Conservation (phyloP, 2,113 vertebrate species). For the Siniperca knerii region DNA sequence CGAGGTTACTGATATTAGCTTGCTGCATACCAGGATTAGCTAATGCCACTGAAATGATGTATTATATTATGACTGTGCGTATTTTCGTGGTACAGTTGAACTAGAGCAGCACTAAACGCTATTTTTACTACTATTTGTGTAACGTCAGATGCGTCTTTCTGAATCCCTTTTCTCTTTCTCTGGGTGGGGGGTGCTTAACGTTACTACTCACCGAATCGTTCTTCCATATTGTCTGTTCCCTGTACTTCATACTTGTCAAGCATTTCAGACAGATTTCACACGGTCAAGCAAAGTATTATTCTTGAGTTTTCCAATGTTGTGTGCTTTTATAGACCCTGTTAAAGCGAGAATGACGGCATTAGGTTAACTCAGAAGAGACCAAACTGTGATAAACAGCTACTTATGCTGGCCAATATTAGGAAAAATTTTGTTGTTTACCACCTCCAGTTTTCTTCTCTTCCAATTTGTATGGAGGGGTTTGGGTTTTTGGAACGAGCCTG, state of each 20-base stretch:
- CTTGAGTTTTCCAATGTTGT: neutral
- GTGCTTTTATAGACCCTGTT: neutral
- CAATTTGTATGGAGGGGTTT: neutral
- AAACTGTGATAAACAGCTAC: neutral
- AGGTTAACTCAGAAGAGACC: neutral
- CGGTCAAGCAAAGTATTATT: neutral
- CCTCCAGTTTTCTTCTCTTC: neutral
- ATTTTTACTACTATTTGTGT: conserved; percentile 20
- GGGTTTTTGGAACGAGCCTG: neutral
- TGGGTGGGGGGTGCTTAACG: conserved; percentile 36
- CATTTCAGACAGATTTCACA: neutral
- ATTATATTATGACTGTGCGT: neutral
- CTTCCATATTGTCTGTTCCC: conserved; percentile 58
- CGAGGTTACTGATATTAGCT: conserved; percentile 39
- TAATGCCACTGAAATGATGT: neutral
- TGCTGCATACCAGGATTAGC: neutral
- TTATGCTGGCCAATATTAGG: neutral
- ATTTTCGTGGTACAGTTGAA: neutral
- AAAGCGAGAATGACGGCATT: neutral
- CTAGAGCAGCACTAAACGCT: neutral
- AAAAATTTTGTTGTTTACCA: neutral
- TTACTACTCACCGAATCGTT: conserved; percentile 4
- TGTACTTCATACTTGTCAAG: conserved; percentile 17
- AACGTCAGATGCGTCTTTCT: conserved; percentile 27
- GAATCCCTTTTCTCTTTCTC: conserved; percentile 27